These are phyloP conservation scores for Andricus quercusramuli DNA, from an alignment of 2,888 invertebrate genomes.

Conservation along the genomic window DNA sequence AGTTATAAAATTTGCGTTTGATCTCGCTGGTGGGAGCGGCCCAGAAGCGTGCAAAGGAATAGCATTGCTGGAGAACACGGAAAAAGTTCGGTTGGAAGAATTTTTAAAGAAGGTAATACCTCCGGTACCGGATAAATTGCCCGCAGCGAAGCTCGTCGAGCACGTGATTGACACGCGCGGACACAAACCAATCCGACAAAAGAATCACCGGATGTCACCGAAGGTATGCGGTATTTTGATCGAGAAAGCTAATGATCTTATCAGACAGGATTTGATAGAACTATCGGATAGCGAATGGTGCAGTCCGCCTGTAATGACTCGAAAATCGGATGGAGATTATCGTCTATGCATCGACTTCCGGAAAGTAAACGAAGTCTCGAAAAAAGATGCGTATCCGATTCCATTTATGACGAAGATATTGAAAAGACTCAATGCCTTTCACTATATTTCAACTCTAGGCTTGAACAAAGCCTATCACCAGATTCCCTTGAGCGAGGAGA, in stretches of 20 bases:
- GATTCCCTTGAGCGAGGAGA: too few species aligned
- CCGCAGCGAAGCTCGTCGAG: neutral
- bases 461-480: too few species aligned
- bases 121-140: neutral
- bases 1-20: neutral
- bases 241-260: too few species aligned
- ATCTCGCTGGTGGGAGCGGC: too few species aligned
- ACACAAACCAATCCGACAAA: conserved; percentile 33
- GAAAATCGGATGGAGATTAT: neutral
- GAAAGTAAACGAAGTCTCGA: too few species aligned
- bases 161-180: conserved; percentile 31
- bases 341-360: too few species aligned
- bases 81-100: neutral
- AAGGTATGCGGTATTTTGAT: neutral
- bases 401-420: too few species aligned
- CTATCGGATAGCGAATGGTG: too few species aligned
- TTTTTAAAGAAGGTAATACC: neutral
- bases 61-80: neutral
- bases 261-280: too few species aligned
- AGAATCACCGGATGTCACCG: conserved; percentile 37
- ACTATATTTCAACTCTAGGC: too few species aligned
- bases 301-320: neutral
- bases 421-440: too few species aligned
- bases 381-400: too few species aligned
- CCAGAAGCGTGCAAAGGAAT: neutral